phyloP scores from a whole-genome alignment of 2,797 vertebrate species.

The Myoxocephalus aenaeus region DNA sequence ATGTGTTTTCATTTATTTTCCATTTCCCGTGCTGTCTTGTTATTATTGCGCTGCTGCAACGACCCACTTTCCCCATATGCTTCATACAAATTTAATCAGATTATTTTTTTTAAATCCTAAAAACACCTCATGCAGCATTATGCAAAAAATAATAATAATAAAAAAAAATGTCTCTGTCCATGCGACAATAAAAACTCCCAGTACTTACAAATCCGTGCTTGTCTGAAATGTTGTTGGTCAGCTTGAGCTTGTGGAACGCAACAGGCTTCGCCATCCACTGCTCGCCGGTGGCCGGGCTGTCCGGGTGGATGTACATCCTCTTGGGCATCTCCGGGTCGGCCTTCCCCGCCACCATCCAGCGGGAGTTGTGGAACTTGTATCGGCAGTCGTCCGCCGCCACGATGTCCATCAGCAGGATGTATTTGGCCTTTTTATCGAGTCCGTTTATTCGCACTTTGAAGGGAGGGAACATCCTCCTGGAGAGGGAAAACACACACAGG shows the following conservation, averaged over 20 bases:
- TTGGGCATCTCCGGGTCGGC: slow-evolving; percentile 99
- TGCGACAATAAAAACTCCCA: not conserved
- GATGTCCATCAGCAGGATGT: slow-evolving; percentile 98
- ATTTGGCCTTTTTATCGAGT: slow-evolving; percentile 98
- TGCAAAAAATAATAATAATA: not conserved
- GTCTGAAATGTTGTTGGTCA: slow-evolving; percentile 99
- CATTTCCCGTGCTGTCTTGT: not conserved
- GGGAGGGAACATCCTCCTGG: slow-evolving; percentile 98
- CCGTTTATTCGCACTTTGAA: slow-evolving; percentile 98
- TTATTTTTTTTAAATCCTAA: not conserved
- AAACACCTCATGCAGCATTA: not conserved
- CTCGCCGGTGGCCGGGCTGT: slow-evolving; percentile 96
- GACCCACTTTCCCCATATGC: slow-evolving; percentile 12
- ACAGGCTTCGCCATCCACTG: slow-evolving; percentile 99
- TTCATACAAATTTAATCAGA: slow-evolving; percentile 26
- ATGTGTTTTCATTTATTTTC: slow-evolving; percentile 5
- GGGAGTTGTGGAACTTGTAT: slow-evolving; percentile 98
- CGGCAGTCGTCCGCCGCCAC: slow-evolving; percentile 97
- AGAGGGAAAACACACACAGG: slow-evolving; percentile 35
- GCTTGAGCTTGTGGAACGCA: slow-evolving; percentile 97
- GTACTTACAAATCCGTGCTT: slow-evolving; percentile 98
- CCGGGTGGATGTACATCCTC: slow-evolving; percentile 98
- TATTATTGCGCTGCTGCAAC: not conserved
- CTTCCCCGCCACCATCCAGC: slow-evolving; percentile 99
- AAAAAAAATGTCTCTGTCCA: not conserved